Conservation (phyloP, 2,797 vertebrate species). For the Spinibarbus caldwelli region DNA sequence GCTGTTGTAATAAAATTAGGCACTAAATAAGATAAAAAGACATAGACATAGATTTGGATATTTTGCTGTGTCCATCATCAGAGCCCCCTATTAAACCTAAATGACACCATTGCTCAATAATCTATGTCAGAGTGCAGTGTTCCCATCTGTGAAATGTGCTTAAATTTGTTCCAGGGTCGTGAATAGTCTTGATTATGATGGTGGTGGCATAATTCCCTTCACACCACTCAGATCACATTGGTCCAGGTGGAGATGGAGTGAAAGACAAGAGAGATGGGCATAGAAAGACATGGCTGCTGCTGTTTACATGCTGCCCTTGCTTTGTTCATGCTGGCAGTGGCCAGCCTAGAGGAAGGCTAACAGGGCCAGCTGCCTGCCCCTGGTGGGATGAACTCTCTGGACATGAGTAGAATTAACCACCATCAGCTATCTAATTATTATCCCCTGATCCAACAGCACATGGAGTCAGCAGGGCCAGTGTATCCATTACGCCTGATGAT, state of each 20-base stretch:
- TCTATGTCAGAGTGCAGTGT: constrained; percentile 22
- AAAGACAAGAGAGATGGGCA: constrained; percentile 12
- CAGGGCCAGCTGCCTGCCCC: constrained; percentile 35
- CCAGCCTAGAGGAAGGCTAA: constrained; percentile 5
- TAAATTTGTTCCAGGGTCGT: not conserved
- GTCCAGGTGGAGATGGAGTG: not conserved
- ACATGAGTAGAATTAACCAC: constrained; percentile 39
- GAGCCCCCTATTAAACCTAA: not conserved
- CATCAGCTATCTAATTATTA: constrained; percentile 45
- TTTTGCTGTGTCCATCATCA: constrained; percentile 9
- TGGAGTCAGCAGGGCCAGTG: constrained; percentile 9
- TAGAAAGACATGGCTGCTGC: constrained; percentile 13
- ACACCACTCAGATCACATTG: not conserved
- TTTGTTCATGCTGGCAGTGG: constrained; percentile 17
- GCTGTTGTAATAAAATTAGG: not conserved
- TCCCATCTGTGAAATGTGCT: constrained; percentile 1
- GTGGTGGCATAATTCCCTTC: not conserved
- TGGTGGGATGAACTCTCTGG: constrained; percentile 29
- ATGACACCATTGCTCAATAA: not conserved
- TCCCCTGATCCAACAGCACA: constrained; percentile 25
- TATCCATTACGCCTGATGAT: not conserved
- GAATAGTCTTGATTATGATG: not conserved
- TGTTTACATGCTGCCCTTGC: constrained; percentile 14
- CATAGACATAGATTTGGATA: not conserved
- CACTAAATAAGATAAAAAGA: not conserved